phyloP scores from a whole-genome alignment of 2,888 invertebrate species.

The Xestia sexstrigata region DNA sequence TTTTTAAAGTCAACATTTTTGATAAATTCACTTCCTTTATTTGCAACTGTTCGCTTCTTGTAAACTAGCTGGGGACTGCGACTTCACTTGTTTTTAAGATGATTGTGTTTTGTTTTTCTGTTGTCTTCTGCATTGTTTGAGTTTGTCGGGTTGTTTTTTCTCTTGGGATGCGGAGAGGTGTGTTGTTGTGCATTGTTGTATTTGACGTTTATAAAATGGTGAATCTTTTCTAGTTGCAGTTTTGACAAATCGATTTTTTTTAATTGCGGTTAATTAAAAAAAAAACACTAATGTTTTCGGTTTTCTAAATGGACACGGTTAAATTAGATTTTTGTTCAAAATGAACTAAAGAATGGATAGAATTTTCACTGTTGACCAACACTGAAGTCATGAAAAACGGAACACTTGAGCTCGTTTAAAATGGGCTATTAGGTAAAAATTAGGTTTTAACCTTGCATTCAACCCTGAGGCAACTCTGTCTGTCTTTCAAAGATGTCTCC shows the following conservation, averaged over 20 bases:
- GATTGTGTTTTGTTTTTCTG: constrained; percentile 13
- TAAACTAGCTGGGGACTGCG: constrained; percentile 22
- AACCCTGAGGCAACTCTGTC: background rate
- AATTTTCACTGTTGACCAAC: background rate
- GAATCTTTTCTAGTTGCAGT: background rate
- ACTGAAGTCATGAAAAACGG: constrained; percentile 10
- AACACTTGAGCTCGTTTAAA: constrained; percentile 3
- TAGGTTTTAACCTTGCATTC: background rate
- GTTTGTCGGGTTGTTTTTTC: constrained; percentile 1
- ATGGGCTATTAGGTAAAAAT: background rate
- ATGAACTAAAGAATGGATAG: background rate
- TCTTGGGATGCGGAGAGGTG: background rate
- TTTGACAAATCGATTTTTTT: background rate
- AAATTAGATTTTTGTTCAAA: background rate
- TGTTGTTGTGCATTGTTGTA: background rate
- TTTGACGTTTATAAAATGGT: background rate
- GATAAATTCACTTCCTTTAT: constrained; percentile 53
- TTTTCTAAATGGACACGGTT: background rate
- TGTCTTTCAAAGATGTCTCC: rapidly evolving
- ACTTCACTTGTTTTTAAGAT: constrained; percentile 13
- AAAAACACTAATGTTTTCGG: background rate
- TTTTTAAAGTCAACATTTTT: constrained; percentile 66
- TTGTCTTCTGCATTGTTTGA: background rate
- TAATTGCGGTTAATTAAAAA: background rate
- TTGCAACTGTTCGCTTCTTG: constrained; percentile 37